Base-by-base conservation (phyloP, 2,113 vertebrate species). In the Excalfactoria chinensis region DNA sequence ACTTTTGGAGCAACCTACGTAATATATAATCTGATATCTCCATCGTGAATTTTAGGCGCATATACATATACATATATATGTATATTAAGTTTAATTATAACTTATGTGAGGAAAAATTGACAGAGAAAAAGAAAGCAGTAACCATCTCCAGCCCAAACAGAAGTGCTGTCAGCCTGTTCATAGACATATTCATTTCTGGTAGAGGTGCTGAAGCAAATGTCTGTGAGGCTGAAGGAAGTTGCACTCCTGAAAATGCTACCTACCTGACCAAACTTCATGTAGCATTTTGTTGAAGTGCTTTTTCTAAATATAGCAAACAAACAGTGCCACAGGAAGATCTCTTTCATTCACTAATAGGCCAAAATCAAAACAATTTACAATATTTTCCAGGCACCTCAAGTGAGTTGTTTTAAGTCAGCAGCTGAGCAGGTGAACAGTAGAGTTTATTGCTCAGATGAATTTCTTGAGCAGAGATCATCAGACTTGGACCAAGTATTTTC, bases 41-140 rank as follows among this genome's bases (percentile, higher is more conserved):
- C 18, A 75, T 72, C 95, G 67, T 85, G 37, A 94, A 78, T 89
- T 91, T 96, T 75, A 86, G 93, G 14, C 7, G 20, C 21, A 56
- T 69, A 46, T 21, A 22, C 46, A 46, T 19, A 46, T 89, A 71
- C 76, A 22, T 26, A 22, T 26, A 26, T 26, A 86, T 59, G 20
- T 37, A 25, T 26, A 20, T 78, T 70, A 11, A 69, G 7, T 63
- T 8, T 37, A 37, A 80, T 40, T 93, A 13, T 41, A 76, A 34
- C 20, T 18, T 76, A 16, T 88, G 2, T 4, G 71, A 46, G 17
- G 7, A 4, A 13, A 88, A 53, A 53, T 9, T 53, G 74, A 26
- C 7, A 41, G 37, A 16, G 12, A 28, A 22, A 26, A 35, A 34
- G 8, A 26, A 35, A 41, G 14, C 32, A 20, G 5, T 21, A 94